A percentile compares a stretch with the other conserved stretches of the same genome.
Evolutionary conservation across 37 sponge, comb jelly and placozoan species (phyloP).

Genomic region (Mnemiopsis leidyi): DNA sequence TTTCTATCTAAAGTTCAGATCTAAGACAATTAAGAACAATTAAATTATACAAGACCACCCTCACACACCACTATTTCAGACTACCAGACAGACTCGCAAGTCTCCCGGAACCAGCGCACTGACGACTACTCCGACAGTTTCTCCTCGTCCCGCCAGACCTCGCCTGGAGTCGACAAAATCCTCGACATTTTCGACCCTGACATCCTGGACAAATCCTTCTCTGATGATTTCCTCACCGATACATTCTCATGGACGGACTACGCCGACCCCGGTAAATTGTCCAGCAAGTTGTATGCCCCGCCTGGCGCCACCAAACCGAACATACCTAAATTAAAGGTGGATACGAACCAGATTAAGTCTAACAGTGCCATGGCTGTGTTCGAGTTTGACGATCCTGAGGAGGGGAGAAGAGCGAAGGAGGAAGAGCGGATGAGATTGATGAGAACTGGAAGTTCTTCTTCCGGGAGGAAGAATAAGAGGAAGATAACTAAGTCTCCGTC

Average conservation of each 20-base stretch:
- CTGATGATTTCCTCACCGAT: conserved; percentile 16
- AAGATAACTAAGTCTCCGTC: conserved; percentile 47
- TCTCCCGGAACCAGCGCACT: neutral
- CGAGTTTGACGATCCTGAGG: conserved; percentile 47
- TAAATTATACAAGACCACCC: too few species aligned
- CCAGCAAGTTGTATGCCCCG: conserved; percentile 7
- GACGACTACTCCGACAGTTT: conserved; percentile 54
- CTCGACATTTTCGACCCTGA: conserved; percentile 57
- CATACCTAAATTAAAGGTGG: conserved; percentile 31
- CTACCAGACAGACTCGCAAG: conserved; percentile 25
- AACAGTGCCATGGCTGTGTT: conserved; percentile 65
- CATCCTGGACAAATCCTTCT: conserved; percentile 10
- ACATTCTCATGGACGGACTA: conserved; percentile 8
- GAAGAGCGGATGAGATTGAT: conserved; percentile 17
- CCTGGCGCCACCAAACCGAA: neutral
- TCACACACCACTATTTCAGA: too few species aligned
- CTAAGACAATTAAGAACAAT: too few species aligned
- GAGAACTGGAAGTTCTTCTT: neutral
- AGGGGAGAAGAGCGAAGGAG: conserved; percentile 9
- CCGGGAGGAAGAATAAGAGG: conserved; percentile 24
- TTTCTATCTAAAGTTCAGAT: too few species aligned
- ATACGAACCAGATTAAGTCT: conserved; percentile 58
- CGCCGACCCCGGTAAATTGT: conserved; percentile 13
- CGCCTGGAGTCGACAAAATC: neutral
- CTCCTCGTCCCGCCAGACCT: conserved; percentile 19